Evolutionary conservation across 2,888 invertebrate species (phyloP).

Genomic region (Aethes cnicana): DNA sequence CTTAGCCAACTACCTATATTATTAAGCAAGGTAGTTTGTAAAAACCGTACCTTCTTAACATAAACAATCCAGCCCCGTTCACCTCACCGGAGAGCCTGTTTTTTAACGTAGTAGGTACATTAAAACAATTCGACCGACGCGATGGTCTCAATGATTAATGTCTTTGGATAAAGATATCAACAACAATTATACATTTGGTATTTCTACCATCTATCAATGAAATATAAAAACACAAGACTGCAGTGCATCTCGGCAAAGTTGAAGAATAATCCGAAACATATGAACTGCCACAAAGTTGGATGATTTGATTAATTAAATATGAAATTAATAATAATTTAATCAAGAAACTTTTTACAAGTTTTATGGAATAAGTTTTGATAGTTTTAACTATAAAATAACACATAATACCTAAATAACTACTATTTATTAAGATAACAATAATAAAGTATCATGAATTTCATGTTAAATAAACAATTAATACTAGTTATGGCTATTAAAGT

Average conservation of each 20-base stretch:
- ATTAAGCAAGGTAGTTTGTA: slow-evolving; percentile 4
- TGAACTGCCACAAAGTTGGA: too few relatives aligned
- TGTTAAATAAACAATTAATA: slow-evolving; percentile 37
- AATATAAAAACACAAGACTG: too few relatives aligned
- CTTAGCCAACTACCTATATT: slow-evolving; percentile 3
- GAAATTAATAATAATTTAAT: too few relatives aligned
- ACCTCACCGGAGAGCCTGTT: slow-evolving; percentile 6
- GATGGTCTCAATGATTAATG: too few relatives aligned
- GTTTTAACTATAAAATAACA: slow-evolving; percentile 9
- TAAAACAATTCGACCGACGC: slow-evolving; percentile 1
- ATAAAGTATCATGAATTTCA: slow-evolving; percentile 30
- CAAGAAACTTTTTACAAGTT: too few relatives aligned
- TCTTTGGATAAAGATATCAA: too few relatives aligned
- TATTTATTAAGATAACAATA: slow-evolving; percentile 33
- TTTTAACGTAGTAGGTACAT: not conserved
- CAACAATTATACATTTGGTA: too few relatives aligned
- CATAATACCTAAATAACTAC: slow-evolving; percentile 24
- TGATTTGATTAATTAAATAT: too few relatives aligned
- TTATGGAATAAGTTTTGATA: slow-evolving; percentile 9
- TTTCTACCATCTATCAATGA: too few relatives aligned
- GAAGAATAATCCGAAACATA: too few relatives aligned
- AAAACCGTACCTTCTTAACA: slow-evolving; percentile 1
- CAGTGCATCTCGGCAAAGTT: too few relatives aligned
- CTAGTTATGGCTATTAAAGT: slow-evolving; percentile 42
- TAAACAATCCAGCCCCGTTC: slow-evolving; percentile 4